phyloP scores from a whole-genome alignment of 2,797 vertebrate genomes.

The Catamblyrhynchus diadema region DNA sequence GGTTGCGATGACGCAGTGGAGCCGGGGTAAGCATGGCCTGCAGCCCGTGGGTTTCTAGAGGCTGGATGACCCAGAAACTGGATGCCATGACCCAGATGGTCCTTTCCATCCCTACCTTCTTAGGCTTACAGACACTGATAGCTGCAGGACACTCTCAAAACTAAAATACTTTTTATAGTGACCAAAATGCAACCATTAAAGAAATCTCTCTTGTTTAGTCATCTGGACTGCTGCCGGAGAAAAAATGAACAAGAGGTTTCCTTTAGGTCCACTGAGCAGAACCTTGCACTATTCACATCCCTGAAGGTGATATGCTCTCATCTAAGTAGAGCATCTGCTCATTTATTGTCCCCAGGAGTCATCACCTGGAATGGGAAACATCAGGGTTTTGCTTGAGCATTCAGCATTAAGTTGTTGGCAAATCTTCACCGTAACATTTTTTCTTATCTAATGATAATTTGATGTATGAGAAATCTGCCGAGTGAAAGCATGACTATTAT shows the following conservation, averaged over 20 bases:
- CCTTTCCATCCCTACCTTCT: not conserved
- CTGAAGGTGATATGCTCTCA: constrained; percentile 59
- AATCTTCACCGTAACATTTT: constrained; percentile 40
- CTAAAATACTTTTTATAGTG: not conserved
- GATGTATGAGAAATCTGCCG: constrained; percentile 60
- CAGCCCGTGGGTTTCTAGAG: not conserved
- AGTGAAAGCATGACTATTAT: constrained; percentile 50
- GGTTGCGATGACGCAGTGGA: not conserved
- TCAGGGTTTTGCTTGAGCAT: constrained; percentile 27
- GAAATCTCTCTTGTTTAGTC: constrained; percentile 37
- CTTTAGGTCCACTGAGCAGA: constrained; percentile 53
- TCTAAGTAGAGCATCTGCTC: constrained; percentile 63
- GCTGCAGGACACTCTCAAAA: not conserved
- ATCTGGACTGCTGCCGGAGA: constrained; percentile 43
- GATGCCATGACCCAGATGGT: not conserved
- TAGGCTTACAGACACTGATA: not conserved
- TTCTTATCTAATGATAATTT: constrained; percentile 68
- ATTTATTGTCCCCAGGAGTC: constrained; percentile 63
- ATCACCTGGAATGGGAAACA: constrained; percentile 63
- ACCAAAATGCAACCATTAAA: constrained; percentile 5
- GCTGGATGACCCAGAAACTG: not conserved
- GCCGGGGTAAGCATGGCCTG: not conserved
- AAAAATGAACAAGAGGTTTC: constrained; percentile 53
- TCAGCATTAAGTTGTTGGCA: constrained; percentile 62
- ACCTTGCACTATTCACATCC: constrained; percentile 42